Conservation (phyloP, 1,140 invertebrate species). For the Ceratosolen solmsi region DNA sequence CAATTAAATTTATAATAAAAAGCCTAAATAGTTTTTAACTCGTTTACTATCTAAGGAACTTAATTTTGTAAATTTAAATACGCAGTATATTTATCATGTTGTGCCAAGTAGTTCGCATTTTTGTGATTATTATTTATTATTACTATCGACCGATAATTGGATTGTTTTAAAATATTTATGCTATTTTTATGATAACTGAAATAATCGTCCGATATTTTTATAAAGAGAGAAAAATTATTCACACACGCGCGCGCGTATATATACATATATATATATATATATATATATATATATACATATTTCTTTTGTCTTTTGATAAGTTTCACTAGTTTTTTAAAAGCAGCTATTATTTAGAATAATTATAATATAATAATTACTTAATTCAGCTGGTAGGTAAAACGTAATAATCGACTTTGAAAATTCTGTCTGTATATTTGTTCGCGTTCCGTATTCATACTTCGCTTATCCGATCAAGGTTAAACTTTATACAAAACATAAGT, state of each 20-base stretch:
- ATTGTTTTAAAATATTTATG: not conserved
- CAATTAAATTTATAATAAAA: not conserved
- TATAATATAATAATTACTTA: not conserved
- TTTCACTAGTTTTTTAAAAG: too few species aligned
- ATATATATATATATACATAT: too few species aligned
- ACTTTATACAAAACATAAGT: conserved; percentile 1
- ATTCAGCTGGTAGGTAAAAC: not conserved
- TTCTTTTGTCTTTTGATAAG: too few species aligned
- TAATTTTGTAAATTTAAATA: not conserved
- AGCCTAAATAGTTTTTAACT: not conserved
- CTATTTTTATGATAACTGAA: not conserved
- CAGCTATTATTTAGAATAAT: too few species aligned
- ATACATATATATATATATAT: too few species aligned
- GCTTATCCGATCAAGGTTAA: conserved; percentile 20
- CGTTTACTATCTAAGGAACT: not conserved
- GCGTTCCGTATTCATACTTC: not conserved
- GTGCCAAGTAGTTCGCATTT: not conserved
- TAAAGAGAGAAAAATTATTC: too few species aligned
- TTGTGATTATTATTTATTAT: not conserved
- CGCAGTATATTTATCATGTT: conserved; percentile 2
- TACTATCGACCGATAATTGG: not conserved
- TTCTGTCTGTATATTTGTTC: conserved; percentile 13
- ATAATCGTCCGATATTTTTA: too few species aligned
- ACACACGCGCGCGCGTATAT: too few species aligned
- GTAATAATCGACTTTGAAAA: conserved; percentile 10